Evolutionary conservation across 2,888 invertebrate genomes (phyloP).

Genomic region (Melipona bicolor): DNA sequence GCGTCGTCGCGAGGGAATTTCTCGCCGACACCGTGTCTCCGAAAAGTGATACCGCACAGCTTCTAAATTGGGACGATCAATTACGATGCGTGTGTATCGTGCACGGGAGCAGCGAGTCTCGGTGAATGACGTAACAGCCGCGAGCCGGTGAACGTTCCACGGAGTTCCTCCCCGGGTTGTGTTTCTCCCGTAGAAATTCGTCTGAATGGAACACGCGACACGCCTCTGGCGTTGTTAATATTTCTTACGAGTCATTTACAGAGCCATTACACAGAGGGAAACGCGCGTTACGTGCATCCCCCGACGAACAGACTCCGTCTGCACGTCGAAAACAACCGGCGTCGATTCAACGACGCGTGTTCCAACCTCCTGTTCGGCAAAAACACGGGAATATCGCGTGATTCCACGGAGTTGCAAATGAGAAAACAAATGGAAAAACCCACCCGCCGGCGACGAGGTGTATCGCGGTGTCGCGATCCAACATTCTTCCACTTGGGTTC

Average conservation of each 20-base stretch:
- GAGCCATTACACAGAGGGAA: too few species aligned
- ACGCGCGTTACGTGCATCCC: too few species aligned
- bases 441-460: slow-evolving; percentile 98
- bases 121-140: slow-evolving; percentile 42
- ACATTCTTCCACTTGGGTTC: slow-evolving; percentile 84
- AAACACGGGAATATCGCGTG: too few species aligned
- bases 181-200: not conserved
- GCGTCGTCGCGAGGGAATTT: not conserved
- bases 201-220: too few species aligned
- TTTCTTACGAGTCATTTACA: too few species aligned
- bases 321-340: too few species aligned
- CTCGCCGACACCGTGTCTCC: too few species aligned
- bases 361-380: not conserved
- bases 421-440: slow-evolving; percentile 83
- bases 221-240: too few species aligned
- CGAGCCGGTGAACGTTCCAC: slow-evolving; percentile 34
- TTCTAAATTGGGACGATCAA: slow-evolving; percentile 42
- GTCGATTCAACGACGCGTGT: too few species aligned
- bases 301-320: too few species aligned
- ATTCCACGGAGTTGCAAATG: too few species aligned
- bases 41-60: slow-evolving; percentile 32
- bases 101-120: not conserved
- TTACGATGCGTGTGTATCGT: slow-evolving; percentile 9
- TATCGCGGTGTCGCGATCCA: slow-evolving; percentile 94
- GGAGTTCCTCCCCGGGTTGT: not conserved